Evolutionary conservation across 2,797 vertebrate species (phyloP).

Genomic region (Hozukius guyotensis): DNA sequence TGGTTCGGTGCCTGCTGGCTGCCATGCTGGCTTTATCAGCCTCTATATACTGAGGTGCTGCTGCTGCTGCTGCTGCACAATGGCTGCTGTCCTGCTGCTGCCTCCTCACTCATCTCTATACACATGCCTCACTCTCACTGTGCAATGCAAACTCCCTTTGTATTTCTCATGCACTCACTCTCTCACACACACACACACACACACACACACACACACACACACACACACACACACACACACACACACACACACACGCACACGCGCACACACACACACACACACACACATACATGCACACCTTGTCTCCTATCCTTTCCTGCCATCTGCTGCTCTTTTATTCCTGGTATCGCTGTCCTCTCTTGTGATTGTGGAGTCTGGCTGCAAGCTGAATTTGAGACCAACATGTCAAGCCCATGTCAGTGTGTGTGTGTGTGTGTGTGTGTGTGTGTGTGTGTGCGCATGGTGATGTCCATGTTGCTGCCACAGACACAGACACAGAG

Average conservation of each 20-base stretch:
- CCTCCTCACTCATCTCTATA: background rate
- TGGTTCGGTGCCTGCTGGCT: background rate
- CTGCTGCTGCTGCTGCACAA: slow-evolving; percentile 25
- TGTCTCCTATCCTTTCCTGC: background rate
- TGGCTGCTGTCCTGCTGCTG: slow-evolving; percentile 10
- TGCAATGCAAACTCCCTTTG: background rate
- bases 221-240: no score
- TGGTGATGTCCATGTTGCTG: background rate
- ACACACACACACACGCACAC: no score
- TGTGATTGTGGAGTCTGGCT: background rate
- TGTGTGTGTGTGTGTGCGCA: background rate
- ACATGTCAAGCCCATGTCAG: background rate
- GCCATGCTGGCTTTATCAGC: background rate
- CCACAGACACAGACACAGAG: background rate
- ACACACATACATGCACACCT: no score
- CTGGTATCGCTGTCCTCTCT: background rate
- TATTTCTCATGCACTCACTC: background rate
- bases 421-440: background rate
- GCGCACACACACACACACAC: no score
- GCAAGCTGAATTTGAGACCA: background rate
- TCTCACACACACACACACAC: no score
- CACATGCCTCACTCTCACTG: background rate
- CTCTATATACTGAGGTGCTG: background rate
- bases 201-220: no score
- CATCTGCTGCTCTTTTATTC: background rate